Conservation (phyloP, 2,113 vertebrate species). For the Lamprologus speciosus region DNA sequence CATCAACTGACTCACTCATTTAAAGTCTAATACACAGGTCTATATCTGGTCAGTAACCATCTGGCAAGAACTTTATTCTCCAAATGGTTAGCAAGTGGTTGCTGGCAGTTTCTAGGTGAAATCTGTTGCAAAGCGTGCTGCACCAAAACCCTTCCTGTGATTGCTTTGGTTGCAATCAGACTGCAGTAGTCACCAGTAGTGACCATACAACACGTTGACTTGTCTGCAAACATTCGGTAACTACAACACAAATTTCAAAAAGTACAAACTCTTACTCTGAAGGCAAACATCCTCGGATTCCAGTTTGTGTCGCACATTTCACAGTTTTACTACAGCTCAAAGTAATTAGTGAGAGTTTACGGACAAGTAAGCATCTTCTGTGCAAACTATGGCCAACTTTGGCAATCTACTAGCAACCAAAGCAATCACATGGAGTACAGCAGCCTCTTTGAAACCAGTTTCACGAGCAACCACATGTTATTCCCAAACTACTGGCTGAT, state of each 20-base stretch:
- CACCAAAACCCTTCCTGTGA: background rate
- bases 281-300: background rate
- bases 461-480: background rate
- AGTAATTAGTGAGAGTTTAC: background rate
- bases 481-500: background rate
- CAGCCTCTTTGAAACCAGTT: background rate
- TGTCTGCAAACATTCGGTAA: background rate
- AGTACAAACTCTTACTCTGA: background rate
- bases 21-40: background rate
- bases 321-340: background rate
- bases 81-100: background rate
- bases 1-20: background rate
- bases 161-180: background rate
- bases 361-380: accelerated
- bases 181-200: background rate
- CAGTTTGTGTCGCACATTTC: background rate
- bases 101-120: background rate
- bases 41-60: background rate
- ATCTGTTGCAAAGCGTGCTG: background rate
- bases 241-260: background rate
- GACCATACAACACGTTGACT: background rate
- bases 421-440: background rate
- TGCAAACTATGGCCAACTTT: background rate
- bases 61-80: background rate
- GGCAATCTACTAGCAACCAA: background rate